Evolutionary conservation across 1,140 invertebrate species (phyloP).

Genomic region (Lucilia sericata): DNA sequence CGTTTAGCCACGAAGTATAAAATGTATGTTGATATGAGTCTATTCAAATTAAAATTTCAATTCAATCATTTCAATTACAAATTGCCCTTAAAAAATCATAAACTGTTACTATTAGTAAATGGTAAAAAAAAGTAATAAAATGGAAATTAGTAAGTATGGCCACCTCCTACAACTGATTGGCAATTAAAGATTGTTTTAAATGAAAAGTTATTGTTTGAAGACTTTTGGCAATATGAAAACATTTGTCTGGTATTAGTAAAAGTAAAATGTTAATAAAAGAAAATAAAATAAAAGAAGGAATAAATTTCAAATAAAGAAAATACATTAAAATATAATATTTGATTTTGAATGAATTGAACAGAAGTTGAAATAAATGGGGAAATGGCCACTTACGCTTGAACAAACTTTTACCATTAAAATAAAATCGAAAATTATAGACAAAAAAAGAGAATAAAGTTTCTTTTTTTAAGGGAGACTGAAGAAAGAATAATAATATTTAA

Average conservation of each 20-base stretch:
- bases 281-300: not conserved
- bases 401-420: slow-evolving; percentile 10
- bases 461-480: too few relatives aligned
- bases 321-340: not conserved
- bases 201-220: not conserved
- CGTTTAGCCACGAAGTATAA: too few relatives aligned
- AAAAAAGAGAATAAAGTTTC: not conserved
- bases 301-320: not conserved
- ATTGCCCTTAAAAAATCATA: too few relatives aligned
- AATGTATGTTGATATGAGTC: too few relatives aligned
- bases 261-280: too few relatives aligned
- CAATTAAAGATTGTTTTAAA: not conserved
- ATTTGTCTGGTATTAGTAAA: not conserved
- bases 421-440: not conserved
- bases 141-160: not conserved
- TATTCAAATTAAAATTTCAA: too few relatives aligned
- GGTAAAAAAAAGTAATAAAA: not conserved
- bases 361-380: not conserved
- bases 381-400: slow-evolving; percentile 7
- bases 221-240: not conserved
- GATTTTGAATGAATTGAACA: not conserved
- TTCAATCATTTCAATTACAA: too few relatives aligned
- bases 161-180: not conserved
- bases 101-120: too few relatives aligned
- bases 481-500: too few relatives aligned